Evolutionary conservation across 2,113 vertebrate species (phyloP).

Genomic region (sheep (Ovis aries)): ARS-UI_Ramb_v3.0 NC_056061.1:34325501-34326000

Average conservation of each 20-base stretch:
- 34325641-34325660: not conserved
- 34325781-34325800: not conserved
- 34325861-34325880: not conserved
- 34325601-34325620: conserved; percentile 16
- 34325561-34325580: not conserved
- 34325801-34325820: conserved; percentile 24
- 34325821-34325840: not conserved
- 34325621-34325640: not conserved
- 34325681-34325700: not conserved
- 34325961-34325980: not conserved
- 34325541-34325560: not conserved
- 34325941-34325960: not conserved
- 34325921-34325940: not conserved
- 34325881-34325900: not conserved
- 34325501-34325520: not conserved
- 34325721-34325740: conserved; percentile 9
- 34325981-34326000: not conserved
- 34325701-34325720: not conserved
- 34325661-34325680: conserved; percentile 14
- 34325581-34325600: conserved; percentile 25
- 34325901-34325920: not conserved
- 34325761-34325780: not conserved
- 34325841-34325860: not conserved
- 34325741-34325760: not conserved
- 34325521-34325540: conserved; percentile 22